Percentiles rank a stretch among this genome's conserved stretches.
phyloP scores from a whole-genome alignment of 2,797 vertebrate species.

The Galagoides demidoff region DNA sequence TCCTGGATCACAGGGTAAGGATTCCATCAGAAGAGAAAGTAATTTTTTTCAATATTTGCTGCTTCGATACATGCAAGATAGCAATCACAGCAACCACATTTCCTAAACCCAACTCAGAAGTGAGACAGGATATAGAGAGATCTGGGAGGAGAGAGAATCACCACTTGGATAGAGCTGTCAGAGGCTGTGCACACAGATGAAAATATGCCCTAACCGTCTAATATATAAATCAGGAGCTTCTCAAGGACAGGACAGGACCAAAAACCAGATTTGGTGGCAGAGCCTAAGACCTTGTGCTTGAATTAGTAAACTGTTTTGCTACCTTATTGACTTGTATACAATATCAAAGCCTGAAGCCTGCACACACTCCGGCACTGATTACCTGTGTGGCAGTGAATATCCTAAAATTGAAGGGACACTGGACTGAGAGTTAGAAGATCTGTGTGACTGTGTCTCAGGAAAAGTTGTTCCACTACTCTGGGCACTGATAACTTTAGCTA shows the following conservation, averaged over 20 bases:
- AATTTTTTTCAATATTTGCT: neutral
- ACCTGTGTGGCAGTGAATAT: neutral
- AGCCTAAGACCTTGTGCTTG: neutral
- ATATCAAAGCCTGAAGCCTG: neutral
- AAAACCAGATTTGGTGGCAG: neutral
- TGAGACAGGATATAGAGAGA: neutral
- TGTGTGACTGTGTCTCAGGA: neutral
- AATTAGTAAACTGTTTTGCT: neutral
- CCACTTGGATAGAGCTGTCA: neutral
- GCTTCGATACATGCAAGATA: neutral
- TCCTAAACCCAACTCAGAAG: neutral
- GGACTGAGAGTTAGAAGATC: neutral
- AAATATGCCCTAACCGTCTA: fast-evolving
- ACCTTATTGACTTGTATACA: neutral
- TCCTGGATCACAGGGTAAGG: neutral
- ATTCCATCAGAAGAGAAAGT: neutral
- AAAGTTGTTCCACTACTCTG: neutral
- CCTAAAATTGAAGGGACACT: neutral
- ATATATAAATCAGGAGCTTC: too few relatives aligned
- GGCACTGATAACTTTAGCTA: neutral
- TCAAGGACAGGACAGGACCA: fast-evolving
- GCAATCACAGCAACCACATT: neutral
- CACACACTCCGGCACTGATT: neutral
- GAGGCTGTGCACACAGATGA: fast-evolving
- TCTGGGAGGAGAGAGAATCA: neutral